Evolutionary conservation across 2,888 invertebrate species (phyloP).

Genomic region (Blera fallax): DNA sequence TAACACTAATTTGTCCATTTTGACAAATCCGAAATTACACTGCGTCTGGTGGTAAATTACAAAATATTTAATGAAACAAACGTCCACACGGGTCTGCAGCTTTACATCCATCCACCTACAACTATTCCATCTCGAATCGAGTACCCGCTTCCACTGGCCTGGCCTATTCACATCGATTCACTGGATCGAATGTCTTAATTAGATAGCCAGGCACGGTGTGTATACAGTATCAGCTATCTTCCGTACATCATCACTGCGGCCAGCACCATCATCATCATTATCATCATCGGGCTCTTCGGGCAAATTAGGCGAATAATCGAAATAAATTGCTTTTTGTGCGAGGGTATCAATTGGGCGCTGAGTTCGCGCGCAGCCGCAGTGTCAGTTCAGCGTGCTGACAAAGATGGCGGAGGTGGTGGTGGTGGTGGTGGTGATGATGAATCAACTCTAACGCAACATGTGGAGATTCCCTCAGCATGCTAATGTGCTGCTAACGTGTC

Average conservation of each 20-base stretch:
- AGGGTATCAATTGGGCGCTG: slow-evolving; percentile 57
- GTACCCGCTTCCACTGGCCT: not conserved
- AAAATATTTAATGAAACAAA: slow-evolving; percentile 51
- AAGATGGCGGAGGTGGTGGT: too few species aligned
- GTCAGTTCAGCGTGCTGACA: not conserved
- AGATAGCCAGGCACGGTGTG: slow-evolving; percentile 75
- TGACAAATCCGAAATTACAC: slow-evolving; percentile 46
- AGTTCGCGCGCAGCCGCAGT: slow-evolving; percentile 19
- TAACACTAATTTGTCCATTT: slow-evolving; percentile 50
- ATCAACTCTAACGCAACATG: slow-evolving; percentile 57
- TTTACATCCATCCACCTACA: slow-evolving; percentile 53
- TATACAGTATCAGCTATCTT: slow-evolving; percentile 17
- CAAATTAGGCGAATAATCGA: slow-evolving; percentile 73
- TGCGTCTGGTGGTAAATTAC: not conserved
- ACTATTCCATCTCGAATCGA: slow-evolving; percentile 25
- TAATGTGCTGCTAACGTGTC: slow-evolving; percentile 42
- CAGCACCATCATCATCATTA: slow-evolving; percentile 14
- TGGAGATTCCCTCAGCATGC: slow-evolving; percentile 54
- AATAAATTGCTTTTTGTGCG: slow-evolving; percentile 71
- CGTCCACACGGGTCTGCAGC: slow-evolving; percentile 19
- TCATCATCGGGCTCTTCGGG: slow-evolving; percentile 67
- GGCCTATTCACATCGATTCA: slow-evolving; percentile 76
- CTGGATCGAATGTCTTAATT: slow-evolving; percentile 80
- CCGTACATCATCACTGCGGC: slow-evolving; percentile 23
- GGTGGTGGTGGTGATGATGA: slow-evolving; percentile 39